Evolutionary conservation across 2,797 vertebrate genomes (phyloP), one percentile per base, ranked within the genome.

Genomic region (Cryptoprocta ferox): DNA sequence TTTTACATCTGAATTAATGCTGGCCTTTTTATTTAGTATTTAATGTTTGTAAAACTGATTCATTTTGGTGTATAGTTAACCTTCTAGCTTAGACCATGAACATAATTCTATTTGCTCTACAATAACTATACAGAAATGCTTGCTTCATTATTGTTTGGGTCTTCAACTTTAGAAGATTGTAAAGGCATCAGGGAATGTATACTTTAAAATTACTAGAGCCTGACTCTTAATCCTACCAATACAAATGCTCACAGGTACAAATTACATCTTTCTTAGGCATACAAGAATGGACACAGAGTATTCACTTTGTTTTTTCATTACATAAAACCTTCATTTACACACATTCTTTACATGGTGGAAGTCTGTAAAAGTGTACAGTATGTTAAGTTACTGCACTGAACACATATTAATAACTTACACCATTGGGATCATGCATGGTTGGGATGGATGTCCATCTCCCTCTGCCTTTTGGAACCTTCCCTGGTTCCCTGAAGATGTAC

Each of bases 241-340:
- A 73, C 53, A 95, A 97, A 96, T 84, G n/a, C 10, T 89, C 35
- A 92, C 30, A 9, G 92, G 91, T 80, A 39, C 63, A 91, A 95
- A 73, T 91, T 91, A 93, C 76, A 61, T 94, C 37, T 50, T 79
- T 97, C 32, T 97, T 75, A 56, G 0, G 0, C 53, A 59, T 73
- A 32, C 19, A 93, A 56, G 75, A 97, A 76, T 68, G 92, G 78
- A 53, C 0, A 0, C 82, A 84, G 53, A 94, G 61, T 35, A 59
- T 96, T 76, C 42, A 48, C 24, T 13, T 39, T 71, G 56, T 59
- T 13, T 59, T 84, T 94, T 39, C 92, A 87, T 97, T 59, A 98
- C 98, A 97, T 94, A 98, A 96, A 98, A 98, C 98, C 98, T 95
- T 97, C 95, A 97, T 97, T 98, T 98, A 97, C 96, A 98, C 98